Conservation (phyloP, 2,797 vertebrate genomes). For the Chrosomus eos region DNA sequence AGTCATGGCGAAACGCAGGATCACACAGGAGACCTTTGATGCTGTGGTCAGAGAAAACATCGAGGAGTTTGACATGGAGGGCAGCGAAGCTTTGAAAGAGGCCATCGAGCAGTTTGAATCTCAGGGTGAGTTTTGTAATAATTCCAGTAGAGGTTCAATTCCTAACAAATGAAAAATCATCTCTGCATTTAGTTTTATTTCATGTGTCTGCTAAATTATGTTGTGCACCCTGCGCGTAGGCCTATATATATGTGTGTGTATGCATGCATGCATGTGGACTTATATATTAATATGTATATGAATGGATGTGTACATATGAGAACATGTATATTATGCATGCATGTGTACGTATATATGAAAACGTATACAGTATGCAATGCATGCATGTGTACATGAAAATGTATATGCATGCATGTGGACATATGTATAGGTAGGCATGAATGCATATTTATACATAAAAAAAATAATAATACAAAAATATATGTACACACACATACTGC, state of each 20-base stretch:
- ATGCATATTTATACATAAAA: neutral
- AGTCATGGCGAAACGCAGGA: conserved; percentile 85
- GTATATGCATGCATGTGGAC: neutral
- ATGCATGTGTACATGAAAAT: too few relatives aligned
- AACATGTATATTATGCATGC: neutral
- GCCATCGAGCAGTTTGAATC: conserved; percentile 93
- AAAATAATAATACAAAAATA: too few relatives aligned
- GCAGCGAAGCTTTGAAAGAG: conserved; percentile 87
- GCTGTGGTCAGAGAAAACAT: conserved; percentile 90
- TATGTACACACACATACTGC: too few relatives aligned
- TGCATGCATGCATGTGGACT: too few relatives aligned
- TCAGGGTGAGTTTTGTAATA: conserved; percentile 80
- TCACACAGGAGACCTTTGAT: conserved; percentile 94
- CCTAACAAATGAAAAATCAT: neutral
- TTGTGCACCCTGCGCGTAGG: neutral
- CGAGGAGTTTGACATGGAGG: conserved; percentile 90
- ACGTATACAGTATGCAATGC: too few relatives aligned
- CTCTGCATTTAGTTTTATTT: neutral
- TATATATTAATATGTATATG: neutral
- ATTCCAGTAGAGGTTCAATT: too few relatives aligned
- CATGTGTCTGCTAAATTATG: neutral
- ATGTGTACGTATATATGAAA: too few relatives aligned
- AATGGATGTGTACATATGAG: neutral
- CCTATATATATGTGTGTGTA: too few relatives aligned
- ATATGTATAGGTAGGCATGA: neutral